phyloP scores from a whole-genome alignment of 2,888 invertebrate genomes.

The Hypsopygia costalis region DNA sequence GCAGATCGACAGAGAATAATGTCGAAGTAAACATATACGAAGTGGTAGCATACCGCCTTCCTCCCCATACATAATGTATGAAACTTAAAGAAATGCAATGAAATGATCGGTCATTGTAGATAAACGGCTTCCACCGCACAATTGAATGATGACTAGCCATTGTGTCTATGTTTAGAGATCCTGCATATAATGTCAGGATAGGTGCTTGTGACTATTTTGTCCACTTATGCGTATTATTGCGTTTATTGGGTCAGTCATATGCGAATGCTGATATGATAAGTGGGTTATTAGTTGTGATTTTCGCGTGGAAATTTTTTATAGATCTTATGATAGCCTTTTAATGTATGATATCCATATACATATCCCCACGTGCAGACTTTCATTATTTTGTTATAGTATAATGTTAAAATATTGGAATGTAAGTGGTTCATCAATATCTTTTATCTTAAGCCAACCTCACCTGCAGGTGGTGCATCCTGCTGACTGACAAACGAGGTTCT shows the following conservation, averaged over 20 bases:
- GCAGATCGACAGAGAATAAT: no score
- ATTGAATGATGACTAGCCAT: conserved; percentile 75
- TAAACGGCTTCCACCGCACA: conserved; percentile 72
- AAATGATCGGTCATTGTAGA: conserved; percentile 61
- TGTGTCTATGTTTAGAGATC: conserved; percentile 79
- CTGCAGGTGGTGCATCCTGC: no score
- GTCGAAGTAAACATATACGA: neutral
- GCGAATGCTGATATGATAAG: conserved; percentile 50
- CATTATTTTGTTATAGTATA: no score
- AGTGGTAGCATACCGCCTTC: conserved; percentile 17
- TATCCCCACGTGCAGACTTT: no score
- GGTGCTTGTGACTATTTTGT: conserved; percentile 53
- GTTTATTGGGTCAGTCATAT: conserved; percentile 61
- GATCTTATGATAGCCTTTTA: neutral
- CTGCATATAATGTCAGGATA: conserved; percentile 67
- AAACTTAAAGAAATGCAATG: conserved; percentile 75
- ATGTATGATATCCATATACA: no score
- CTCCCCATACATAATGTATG: conserved; percentile 60
- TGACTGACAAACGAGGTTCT: no score
- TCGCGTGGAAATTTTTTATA: conserved; percentile 4
- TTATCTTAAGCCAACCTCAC: no score
- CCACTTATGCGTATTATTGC: conserved; percentile 66
- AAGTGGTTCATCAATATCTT: no score
- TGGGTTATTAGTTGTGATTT: conserved; percentile 26
- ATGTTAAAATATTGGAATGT: no score